Conservation (phyloP, 2,888 invertebrate species). For the Lepetodrilus schrolli region DNA sequence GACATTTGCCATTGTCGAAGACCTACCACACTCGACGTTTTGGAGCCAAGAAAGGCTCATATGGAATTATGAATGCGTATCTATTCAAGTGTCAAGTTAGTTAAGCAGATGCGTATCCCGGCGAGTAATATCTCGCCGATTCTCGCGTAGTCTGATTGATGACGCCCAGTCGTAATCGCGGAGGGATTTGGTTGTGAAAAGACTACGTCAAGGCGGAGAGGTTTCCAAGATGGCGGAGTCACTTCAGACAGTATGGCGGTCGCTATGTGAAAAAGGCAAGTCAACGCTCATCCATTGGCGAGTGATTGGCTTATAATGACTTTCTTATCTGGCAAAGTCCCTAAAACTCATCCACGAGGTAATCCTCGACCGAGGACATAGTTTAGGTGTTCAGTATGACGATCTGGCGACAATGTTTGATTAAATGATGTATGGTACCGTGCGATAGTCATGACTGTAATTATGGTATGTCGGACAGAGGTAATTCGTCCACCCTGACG, state of each 20-base stretch:
- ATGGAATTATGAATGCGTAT: not conserved
- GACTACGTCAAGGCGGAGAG: not conserved
- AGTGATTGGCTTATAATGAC: constrained; percentile 9
- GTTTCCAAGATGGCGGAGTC: constrained; percentile 14
- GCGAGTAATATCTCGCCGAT: not conserved
- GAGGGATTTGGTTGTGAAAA: constrained; percentile 11
- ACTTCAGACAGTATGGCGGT: constrained; percentile 24
- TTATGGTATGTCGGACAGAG: not conserved
- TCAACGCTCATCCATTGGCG: constrained; percentile 4
- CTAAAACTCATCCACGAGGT: not conserved
- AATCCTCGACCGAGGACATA: not conserved
- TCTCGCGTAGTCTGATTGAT: not conserved
- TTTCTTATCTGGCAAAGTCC: constrained; percentile 7
- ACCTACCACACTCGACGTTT: not conserved
- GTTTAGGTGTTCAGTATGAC: not conserved
- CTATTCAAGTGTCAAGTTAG: not conserved
- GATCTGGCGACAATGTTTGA: not conserved
- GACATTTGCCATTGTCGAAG: not conserved
- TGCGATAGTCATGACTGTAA: too few species aligned
- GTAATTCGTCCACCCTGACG: too few species aligned
- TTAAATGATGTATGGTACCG: not conserved
- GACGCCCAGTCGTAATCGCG: not conserved
- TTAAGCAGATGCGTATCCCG: not conserved
- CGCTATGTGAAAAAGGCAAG: not conserved
- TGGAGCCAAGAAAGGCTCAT: not conserved